Evolutionary conservation across 1,140 invertebrate species (phyloP).

Genomic region (Nixonia krombeini): DNA sequence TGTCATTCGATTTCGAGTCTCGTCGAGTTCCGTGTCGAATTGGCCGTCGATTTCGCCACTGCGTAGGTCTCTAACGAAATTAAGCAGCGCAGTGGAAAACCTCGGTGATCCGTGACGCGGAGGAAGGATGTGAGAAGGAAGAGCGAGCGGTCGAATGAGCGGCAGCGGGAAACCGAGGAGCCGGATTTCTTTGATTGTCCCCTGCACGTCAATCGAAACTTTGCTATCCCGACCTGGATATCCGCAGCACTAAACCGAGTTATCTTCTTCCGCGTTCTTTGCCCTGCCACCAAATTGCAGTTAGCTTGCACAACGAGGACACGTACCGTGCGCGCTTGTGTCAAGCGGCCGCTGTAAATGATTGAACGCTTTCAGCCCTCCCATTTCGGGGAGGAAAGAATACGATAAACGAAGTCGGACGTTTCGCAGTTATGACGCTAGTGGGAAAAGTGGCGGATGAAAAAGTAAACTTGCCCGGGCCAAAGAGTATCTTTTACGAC

Average conservation of each 20-base stretch:
- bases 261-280: conserved; percentile 24
- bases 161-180: conserved; percentile 45
- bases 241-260: conserved; percentile 37
- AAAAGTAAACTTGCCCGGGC: too few species aligned
- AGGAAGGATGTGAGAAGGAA: conserved; percentile 6
- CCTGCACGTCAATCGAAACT: conserved; percentile 45
- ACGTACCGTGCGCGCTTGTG: too few species aligned
- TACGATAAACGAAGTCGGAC: too few species aligned
- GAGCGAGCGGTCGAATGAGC: conserved; percentile 27
- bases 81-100: conserved; percentile 46
- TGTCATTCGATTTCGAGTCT: conserved; percentile 28
- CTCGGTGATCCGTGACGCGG: not conserved
- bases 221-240: conserved; percentile 23
- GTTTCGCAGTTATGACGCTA: too few species aligned
- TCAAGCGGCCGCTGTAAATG: too few species aligned
- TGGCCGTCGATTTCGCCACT: conserved; percentile 36
- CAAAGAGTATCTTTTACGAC: too few species aligned
- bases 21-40: conserved; percentile 7
- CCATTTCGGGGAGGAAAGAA: too few species aligned
- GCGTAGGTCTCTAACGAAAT: conserved; percentile 55
- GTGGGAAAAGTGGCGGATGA: too few species aligned
- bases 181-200: conserved; percentile 56
- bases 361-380: too few species aligned
- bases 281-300: conserved; percentile 10
- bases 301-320: too few species aligned